These are phyloP conservation scores for Dynastes hyllus DNA, from an alignment of 2,888 invertebrate species.

Conservation along the genomic window DNA sequence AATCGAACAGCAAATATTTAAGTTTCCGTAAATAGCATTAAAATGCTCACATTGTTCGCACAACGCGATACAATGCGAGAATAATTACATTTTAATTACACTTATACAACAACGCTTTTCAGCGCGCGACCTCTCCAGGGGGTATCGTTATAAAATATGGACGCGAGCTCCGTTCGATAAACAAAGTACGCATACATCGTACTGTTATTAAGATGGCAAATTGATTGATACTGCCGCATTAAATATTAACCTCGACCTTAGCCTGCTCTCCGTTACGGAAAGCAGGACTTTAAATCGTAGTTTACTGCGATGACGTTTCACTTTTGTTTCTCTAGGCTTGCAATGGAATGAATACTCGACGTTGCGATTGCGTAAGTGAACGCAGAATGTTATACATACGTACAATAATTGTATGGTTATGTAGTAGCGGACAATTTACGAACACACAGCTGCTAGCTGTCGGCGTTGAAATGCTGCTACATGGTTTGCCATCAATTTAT, in stretches of 20 bases:
- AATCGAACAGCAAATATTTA: not conserved
- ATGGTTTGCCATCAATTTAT: not conserved
- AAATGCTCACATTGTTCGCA: not conserved
- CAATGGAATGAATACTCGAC: not conserved
- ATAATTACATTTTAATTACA: conserved; percentile 16
- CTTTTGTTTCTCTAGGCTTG: conserved; percentile 12
- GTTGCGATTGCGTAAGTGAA: conserved; percentile 21
- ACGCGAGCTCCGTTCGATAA: conserved; percentile 3
- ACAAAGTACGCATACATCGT: conserved; percentile 1
- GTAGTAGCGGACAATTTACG: not conserved
- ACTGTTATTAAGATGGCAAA: conserved; percentile 18
- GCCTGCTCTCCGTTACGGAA: not conserved
- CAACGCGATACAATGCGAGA: not conserved
- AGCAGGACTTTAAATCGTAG: conserved; percentile 11
- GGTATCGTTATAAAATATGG: not conserved
- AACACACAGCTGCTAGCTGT: conserved; percentile 5
- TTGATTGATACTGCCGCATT: conserved; percentile 38
- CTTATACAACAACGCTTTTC: not conserved
- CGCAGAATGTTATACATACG: not conserved
- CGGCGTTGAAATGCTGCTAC: not conserved
- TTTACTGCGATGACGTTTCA: conserved; percentile 29
- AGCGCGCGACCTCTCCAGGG: conserved; percentile 10
- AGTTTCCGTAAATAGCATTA: not conserved
- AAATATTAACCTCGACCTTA: conserved; percentile 51
- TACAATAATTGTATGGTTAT: not conserved